These are phyloP conservation scores for Delphinapterus leucas DNA, from an alignment of 2,113 vertebrate genomes.

Conservation along the genomic window DNA sequence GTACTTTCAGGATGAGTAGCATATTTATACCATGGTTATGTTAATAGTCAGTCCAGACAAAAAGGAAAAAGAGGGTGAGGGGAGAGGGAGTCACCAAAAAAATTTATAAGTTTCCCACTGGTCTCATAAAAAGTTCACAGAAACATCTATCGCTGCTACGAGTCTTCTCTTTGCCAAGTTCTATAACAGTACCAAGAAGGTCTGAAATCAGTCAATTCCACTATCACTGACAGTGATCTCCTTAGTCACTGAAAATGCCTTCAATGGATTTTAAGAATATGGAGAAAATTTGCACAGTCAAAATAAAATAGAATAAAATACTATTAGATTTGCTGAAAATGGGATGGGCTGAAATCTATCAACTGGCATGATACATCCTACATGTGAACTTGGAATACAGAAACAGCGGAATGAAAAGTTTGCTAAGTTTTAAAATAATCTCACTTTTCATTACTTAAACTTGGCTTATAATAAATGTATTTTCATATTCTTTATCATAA, in stretches of 20 bases:
- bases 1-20: slow-evolving; percentile 46
- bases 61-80: slow-evolving; percentile 41
- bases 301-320: slow-evolving; percentile 47
- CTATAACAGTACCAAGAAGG: slow-evolving; percentile 73
- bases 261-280: slow-evolving; percentile 55
- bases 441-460: not conserved
- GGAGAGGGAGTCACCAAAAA: slow-evolving; percentile 2
- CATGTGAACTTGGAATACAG: slow-evolving; percentile 30
- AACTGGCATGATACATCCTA: not conserved
- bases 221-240: slow-evolving; percentile 73
- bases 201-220: slow-evolving; percentile 79
- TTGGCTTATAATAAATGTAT: not conserved
- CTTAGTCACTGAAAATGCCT: slow-evolving; percentile 72
- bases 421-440: not conserved
- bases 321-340: slow-evolving; percentile 47
- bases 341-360: slow-evolving; percentile 38
- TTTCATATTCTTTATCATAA: not conserved
- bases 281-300: slow-evolving; percentile 48
- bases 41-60: slow-evolving; percentile 66
- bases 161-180: slow-evolving; percentile 70
- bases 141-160: slow-evolving; percentile 78
- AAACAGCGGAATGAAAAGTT: slow-evolving; percentile 16
- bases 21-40: slow-evolving; percentile 65
- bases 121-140: slow-evolving; percentile 54
- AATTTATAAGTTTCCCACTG: slow-evolving; percentile 74